A percentile compares a stretch with the other conserved stretches of the same genome.
Conservation (phyloP, 2,113 vertebrate species). For the Rhea americana region DNA sequence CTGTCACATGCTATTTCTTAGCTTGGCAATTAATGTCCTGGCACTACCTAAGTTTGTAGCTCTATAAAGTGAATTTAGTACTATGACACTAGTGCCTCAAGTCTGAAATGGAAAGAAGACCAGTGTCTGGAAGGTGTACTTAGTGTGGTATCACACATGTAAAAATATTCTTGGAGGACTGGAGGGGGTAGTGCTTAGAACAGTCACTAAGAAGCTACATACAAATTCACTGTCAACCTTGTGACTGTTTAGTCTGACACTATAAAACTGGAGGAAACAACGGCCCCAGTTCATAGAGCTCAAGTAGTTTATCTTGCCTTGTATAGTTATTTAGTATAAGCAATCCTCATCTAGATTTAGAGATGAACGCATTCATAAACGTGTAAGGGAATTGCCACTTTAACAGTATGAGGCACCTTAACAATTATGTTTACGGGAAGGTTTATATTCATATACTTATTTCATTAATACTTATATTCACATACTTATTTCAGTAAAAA, state of each 20-base stretch:
- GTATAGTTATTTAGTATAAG: not conserved
- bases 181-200: not conserved
- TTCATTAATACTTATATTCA: not conserved
- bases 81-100: not conserved
- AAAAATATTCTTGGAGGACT: not conserved
- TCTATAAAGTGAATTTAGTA: not conserved
- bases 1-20: not conserved
- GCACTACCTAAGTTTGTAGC: not conserved
- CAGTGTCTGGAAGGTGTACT: not conserved
- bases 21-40: not conserved
- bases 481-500: not conserved
- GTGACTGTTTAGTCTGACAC: not conserved
- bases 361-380: not conserved
- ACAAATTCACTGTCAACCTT: not conserved
- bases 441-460: not conserved
- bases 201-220: not conserved
- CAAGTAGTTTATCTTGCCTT: conserved; percentile 12
- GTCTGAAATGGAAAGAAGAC: conserved; percentile 1
- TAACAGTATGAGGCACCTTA: not conserved
- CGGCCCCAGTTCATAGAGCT: not conserved
- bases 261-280: conserved; percentile 23
- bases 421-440: not conserved
- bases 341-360: not conserved
- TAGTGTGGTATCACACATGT: not conserved
- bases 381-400: not conserved